Conservation (phyloP, 2,113 vertebrate species). For the Noctilio leporinus region DNA sequence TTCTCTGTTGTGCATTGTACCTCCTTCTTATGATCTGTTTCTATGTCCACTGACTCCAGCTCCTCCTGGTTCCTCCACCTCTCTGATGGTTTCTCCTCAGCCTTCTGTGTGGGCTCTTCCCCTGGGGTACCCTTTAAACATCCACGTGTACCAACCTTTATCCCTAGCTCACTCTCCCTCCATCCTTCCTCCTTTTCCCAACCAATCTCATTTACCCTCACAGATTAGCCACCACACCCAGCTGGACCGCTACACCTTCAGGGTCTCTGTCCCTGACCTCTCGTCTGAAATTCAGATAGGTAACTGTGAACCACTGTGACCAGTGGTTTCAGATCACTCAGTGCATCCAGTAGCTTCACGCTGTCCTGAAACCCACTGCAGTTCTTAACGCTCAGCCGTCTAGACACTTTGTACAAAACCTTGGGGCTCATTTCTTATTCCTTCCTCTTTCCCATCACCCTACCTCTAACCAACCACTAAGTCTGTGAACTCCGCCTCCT, state of each 20-base stretch:
- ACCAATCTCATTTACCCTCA: neutral
- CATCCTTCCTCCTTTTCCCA: neutral
- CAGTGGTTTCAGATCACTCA: neutral
- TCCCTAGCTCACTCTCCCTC: neutral
- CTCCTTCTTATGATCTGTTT: neutral
- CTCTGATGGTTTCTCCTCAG: neutral
- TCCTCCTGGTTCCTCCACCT: neutral
- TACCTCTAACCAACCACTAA: neutral
- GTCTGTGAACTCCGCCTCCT: neutral
- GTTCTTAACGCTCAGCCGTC: neutral
- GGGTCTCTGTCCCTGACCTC: neutral
- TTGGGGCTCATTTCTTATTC: neutral
- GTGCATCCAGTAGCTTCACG: neutral
- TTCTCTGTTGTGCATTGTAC: neutral
- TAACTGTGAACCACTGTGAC: neutral
- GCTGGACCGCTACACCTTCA: neutral
- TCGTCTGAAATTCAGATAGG: neutral
- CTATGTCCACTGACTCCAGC: neutral
- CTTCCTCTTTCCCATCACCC: neutral
- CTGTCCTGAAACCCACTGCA: neutral
- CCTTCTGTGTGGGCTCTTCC: neutral
- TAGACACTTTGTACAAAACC: neutral
- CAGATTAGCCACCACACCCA: neutral
- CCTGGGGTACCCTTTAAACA: neutral
- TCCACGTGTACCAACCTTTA: neutral